A percentile compares a stretch with the other conserved stretches of the same genome.
Conservation (phyloP, 2,888 invertebrate species). For the Acanthosoma haemorrhoidale region DNA sequence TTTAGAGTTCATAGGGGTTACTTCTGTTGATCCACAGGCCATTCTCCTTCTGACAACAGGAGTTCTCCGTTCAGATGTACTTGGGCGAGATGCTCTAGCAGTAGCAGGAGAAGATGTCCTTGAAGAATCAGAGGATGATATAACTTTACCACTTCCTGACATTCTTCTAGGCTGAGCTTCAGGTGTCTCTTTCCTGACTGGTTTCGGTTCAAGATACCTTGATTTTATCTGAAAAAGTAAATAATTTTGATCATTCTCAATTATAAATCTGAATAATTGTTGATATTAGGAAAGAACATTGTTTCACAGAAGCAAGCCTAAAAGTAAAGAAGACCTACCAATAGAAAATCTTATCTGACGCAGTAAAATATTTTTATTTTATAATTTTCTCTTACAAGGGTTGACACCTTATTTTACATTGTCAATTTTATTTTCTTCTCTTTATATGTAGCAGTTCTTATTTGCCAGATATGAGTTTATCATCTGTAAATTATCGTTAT, state of each 20-base stretch:
- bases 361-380: too few relatives aligned
- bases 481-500: too few relatives aligned
- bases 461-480: too few relatives aligned
- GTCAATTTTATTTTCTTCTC: too few relatives aligned
- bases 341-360: too few relatives aligned
- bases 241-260: too few relatives aligned
- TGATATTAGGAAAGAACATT: neutral
- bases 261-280: neutral
- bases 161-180: constrained; percentile 41
- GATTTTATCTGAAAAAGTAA: constrained; percentile 53
- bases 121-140: constrained; percentile 62
- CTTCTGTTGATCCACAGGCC: neutral
- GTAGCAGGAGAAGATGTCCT: constrained; percentile 63
- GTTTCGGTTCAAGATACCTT: constrained; percentile 57
- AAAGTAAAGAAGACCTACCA: too few relatives aligned
- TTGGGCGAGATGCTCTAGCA: constrained; percentile 44
- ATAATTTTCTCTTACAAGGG: too few relatives aligned
- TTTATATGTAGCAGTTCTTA: too few relatives aligned
- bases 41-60: constrained; percentile 10
- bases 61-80: constrained; percentile 31
- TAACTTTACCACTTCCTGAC: constrained; percentile 49
- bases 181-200: constrained; percentile 32
- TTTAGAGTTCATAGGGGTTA: neutral
- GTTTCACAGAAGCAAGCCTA: too few relatives aligned
- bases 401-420: too few relatives aligned